Conservation (phyloP, 2,888 invertebrate genomes). For the Ornithoptera alexandrae region DNA sequence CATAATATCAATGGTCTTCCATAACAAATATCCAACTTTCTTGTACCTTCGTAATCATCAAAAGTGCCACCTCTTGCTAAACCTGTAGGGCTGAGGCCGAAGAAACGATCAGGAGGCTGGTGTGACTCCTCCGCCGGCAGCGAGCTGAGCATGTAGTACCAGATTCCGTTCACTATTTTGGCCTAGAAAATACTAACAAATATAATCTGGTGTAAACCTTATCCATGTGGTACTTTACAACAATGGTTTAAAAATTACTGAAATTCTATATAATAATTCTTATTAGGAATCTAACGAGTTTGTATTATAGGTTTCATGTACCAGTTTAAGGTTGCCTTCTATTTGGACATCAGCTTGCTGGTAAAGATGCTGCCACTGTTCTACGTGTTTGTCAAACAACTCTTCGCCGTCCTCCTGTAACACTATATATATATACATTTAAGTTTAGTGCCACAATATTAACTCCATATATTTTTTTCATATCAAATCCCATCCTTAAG, state of each 20-base stretch:
- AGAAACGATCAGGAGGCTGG: slow-evolving; percentile 68
- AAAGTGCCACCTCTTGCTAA: slow-evolving; percentile 75
- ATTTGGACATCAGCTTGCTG: slow-evolving; percentile 71
- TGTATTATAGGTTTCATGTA: slow-evolving; percentile 33
- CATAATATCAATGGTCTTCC: too few species aligned
- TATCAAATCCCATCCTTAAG: too few species aligned
- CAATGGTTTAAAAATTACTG: too few species aligned
- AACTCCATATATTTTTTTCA: background rate
- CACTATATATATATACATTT: slow-evolving; percentile 48
- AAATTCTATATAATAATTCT: too few species aligned
- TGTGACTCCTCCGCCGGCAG: slow-evolving; percentile 73
- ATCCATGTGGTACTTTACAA: too few species aligned
- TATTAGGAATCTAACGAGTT: background rate
- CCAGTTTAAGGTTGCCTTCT: slow-evolving; percentile 73
- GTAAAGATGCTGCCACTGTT: slow-evolving; percentile 73
- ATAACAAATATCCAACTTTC: background rate
- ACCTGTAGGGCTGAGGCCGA: slow-evolving; percentile 80
- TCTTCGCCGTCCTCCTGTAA: slow-evolving; percentile 71
- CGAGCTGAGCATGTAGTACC: slow-evolving; percentile 80
- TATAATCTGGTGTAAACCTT: too few species aligned
- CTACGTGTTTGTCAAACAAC: slow-evolving; percentile 67
- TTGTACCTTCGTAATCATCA: slow-evolving; percentile 73
- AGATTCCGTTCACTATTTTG: slow-evolving; percentile 77
- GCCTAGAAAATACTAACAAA: slow-evolving; percentile 49
- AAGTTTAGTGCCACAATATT: slow-evolving; percentile 7